Evolutionary conservation across 2,888 invertebrate genomes (phyloP).

Genomic region (Calephelis perditalis): DNA sequence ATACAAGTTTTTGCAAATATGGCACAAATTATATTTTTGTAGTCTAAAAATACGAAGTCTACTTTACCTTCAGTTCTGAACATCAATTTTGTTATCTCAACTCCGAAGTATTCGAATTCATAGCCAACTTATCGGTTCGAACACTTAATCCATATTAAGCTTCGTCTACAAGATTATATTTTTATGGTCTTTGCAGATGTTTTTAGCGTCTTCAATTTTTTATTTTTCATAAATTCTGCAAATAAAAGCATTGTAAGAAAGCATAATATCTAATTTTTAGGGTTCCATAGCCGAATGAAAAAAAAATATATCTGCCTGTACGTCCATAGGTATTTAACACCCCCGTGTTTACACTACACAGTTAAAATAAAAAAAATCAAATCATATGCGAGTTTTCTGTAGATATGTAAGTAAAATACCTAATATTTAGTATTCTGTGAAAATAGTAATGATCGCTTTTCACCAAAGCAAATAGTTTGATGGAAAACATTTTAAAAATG

Average conservation of each 20-base stretch:
- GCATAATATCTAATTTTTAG: too few species aligned
- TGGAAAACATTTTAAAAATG: too few species aligned
- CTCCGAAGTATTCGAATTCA: conserved; percentile 22
- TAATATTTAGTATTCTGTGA: too few species aligned
- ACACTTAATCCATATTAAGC: conserved; percentile 17
- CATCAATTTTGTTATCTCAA: conserved; percentile 23
- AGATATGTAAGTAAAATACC: too few species aligned
- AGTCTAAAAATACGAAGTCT: conserved; percentile 13
- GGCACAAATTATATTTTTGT: conserved; percentile 12
- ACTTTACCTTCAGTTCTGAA: conserved; percentile 21
- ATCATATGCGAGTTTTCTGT: too few species aligned
- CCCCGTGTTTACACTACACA: too few species aligned
- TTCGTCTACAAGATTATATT: neutral
- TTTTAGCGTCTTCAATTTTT: neutral
- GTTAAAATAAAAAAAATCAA: too few species aligned
- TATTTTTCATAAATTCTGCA: conserved; percentile 2
- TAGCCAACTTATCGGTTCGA: conserved; percentile 20
- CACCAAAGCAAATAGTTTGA: too few species aligned
- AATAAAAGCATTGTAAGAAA: neutral
- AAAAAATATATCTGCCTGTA: too few species aligned
- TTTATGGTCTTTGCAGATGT: neutral
- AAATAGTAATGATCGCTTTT: too few species aligned
- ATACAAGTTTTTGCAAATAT: neutral
- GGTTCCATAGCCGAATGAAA: too few species aligned
- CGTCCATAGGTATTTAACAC: too few species aligned